Percentiles rank a stretch among this genome's conserved stretches.
Evolutionary conservation across 2,797 vertebrate species (phyloP).

Genomic region (Coreius guichenoti): DNA sequence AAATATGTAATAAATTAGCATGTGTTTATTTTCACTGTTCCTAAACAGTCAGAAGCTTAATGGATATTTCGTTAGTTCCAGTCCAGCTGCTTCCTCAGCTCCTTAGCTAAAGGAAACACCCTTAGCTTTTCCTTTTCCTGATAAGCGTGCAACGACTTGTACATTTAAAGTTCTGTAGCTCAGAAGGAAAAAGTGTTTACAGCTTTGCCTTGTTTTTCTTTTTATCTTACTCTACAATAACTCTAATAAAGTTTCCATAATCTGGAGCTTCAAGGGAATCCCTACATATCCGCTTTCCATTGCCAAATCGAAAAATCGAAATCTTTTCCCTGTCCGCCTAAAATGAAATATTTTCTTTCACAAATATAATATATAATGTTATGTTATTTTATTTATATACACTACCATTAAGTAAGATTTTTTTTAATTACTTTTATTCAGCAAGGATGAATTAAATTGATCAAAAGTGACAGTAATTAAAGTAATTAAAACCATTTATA

Average conservation of each 20-base stretch:
- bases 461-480: background rate
- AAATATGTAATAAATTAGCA: background rate
- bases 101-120: slow-evolving; percentile 70
- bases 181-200: background rate
- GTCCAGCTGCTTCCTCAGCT: slow-evolving; percentile 59
- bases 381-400: background rate
- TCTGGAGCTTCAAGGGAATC: background rate
- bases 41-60: slow-evolving; percentile 15
- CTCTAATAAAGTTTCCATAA: slow-evolving; percentile 1
- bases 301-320: background rate
- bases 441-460: background rate
- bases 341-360: background rate
- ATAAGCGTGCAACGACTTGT: slow-evolving; percentile 57
- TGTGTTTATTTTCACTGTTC: background rate
- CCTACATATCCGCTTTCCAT: background rate
- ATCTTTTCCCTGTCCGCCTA: background rate
- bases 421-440: background rate
- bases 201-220: slow-evolving; percentile 25
- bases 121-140: slow-evolving; percentile 75
- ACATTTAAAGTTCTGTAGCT: slow-evolving; percentile 51
- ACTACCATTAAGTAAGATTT: background rate
- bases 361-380: background rate
- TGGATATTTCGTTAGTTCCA: slow-evolving; percentile 34
- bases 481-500: background rate
- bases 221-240: background rate